Percentiles rank a stretch among this genome's conserved stretches.
phyloP scores from a whole-genome alignment of 1,140 invertebrate species.

The Drosophila teissieri region DNA sequence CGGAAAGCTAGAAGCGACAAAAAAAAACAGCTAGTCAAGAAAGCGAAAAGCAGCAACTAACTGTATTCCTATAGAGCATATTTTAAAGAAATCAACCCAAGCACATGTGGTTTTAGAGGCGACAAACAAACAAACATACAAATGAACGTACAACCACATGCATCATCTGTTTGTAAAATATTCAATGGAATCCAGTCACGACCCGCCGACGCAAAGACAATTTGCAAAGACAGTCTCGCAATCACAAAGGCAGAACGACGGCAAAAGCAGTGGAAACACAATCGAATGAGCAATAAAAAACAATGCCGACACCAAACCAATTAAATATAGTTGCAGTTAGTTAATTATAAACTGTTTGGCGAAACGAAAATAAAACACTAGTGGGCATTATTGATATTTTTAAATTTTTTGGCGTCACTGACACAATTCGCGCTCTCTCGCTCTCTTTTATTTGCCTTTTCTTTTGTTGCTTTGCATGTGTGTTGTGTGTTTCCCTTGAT shows the following conservation, averaged over 20 bases:
- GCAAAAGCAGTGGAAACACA: conserved; percentile 34
- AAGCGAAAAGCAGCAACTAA: conserved; percentile 56
- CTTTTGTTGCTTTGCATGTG: conserved; percentile 58
- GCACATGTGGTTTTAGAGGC: conserved; percentile 29
- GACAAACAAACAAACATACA: conserved; percentile 18
- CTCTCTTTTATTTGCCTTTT: conserved; percentile 52
- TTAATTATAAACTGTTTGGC: conserved; percentile 35
- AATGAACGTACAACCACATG: neutral
- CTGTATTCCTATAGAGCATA: conserved; percentile 31
- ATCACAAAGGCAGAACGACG: conserved; percentile 26
- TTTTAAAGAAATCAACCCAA: conserved; percentile 36
- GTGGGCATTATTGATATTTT: conserved; percentile 55
- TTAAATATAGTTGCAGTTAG: conserved; percentile 61
- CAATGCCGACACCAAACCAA: conserved; percentile 41
- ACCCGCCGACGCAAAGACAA: conserved; percentile 55
- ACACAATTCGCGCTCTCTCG: conserved; percentile 71
- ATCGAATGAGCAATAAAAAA: conserved; percentile 2
- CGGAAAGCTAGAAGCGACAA: conserved; percentile 42
- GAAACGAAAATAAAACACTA: conserved; percentile 22
- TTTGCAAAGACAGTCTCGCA: conserved; percentile 57
- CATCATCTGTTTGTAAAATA: conserved; percentile 40
- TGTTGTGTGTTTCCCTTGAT: conserved; percentile 55
- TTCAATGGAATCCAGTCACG: conserved; percentile 58
- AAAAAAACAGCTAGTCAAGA: conserved; percentile 38
- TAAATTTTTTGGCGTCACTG: conserved; percentile 69